Evolutionary conservation across 2,797 vertebrate species (phyloP), one percentile per base, ranked within the genome.

Genomic region (Neoniphon sammara): DNA sequence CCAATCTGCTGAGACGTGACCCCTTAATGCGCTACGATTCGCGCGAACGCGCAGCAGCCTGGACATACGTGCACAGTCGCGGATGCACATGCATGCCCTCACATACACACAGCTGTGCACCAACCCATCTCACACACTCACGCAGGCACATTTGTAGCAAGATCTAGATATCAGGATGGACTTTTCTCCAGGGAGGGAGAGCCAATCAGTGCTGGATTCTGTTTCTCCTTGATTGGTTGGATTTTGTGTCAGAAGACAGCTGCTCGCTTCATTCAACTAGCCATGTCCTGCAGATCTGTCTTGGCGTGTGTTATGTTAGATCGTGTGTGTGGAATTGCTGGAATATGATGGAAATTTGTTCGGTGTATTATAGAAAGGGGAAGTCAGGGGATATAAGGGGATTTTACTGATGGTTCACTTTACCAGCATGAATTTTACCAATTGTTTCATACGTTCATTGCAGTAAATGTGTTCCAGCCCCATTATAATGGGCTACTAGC

Each of bases 201-300:
- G 30, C 11, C 47, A 75, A 71, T 86, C 71, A 78, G 67, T 73
- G 64, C 66, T 66, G 73, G 62, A 52, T 21, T 60, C 47, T 36
- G 11, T n/a, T 49, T 70, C 3, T 34, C 30, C 57, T 14, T 60
- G 67, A 77, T 83, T 71, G 50, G 61, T 27, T 25, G 56, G 49
- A 57, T 72, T 78, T 76, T 62, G 21, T 71, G 54, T 55, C 42
- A 66, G 53, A 30, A 7, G 25, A 72, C 53, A 68, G 63, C 59
- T 54, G 30, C 62, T 74, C n/a, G 25, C 30, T 57, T 63, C 65
- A 72, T 70, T 80, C 75, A 66, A 60, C 27, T 65, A 59, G 53
- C 4, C 7, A n/a, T 20, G 21, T n/a, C 49, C 49, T 46, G 23
- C 25, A 50, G 60, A 31, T 63, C 23, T 62, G 47, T 9, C 46